Conservation (phyloP, 2,113 vertebrate species). For the Trinectes maculatus region DNA sequence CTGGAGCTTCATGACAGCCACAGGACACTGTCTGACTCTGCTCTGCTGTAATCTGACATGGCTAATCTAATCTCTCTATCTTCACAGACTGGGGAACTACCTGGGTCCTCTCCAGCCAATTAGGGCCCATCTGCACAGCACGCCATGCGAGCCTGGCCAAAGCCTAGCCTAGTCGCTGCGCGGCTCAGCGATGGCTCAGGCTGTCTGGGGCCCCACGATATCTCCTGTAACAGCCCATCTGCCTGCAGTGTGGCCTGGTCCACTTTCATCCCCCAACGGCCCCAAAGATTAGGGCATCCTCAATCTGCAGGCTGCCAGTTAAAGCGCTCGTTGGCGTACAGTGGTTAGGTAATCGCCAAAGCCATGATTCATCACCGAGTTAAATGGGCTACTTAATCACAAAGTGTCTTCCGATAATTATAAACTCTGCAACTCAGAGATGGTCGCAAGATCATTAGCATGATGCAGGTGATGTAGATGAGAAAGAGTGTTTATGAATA, state of each 20-base stretch:
- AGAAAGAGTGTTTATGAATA: no score
- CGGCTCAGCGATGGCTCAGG: constrained; percentile 53
- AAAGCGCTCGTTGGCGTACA: constrained; percentile 36
- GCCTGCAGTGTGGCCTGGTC: constrained; percentile 63
- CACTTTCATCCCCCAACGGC: constrained; percentile 67
- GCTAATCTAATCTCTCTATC: constrained; percentile 72
- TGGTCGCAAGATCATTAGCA: no score
- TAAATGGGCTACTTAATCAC: not conserved
- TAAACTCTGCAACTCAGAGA: no score
- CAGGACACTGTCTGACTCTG: constrained; percentile 57
- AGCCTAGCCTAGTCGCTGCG: constrained; percentile 24
- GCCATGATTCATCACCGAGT: constrained; percentile 16
- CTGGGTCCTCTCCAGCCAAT: constrained; percentile 65
- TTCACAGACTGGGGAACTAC: constrained; percentile 58
- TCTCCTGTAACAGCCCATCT: constrained; percentile 70
- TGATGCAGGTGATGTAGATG: no score
- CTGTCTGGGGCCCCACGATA: constrained; percentile 58
- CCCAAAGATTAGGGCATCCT: constrained; percentile 46
- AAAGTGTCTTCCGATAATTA: not conserved
- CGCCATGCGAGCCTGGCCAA: constrained; percentile 30
- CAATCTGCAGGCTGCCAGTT: constrained; percentile 35
- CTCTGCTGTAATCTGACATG: constrained; percentile 70
- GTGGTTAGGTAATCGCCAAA: constrained; percentile 47
- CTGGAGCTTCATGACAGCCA: constrained; percentile 39
- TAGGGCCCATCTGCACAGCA: constrained; percentile 61